These are phyloP conservation scores for Mormyrus proboscirostris DNA, from an alignment of 2,797 vertebrate genomes.

Conservation along the genomic window DNA sequence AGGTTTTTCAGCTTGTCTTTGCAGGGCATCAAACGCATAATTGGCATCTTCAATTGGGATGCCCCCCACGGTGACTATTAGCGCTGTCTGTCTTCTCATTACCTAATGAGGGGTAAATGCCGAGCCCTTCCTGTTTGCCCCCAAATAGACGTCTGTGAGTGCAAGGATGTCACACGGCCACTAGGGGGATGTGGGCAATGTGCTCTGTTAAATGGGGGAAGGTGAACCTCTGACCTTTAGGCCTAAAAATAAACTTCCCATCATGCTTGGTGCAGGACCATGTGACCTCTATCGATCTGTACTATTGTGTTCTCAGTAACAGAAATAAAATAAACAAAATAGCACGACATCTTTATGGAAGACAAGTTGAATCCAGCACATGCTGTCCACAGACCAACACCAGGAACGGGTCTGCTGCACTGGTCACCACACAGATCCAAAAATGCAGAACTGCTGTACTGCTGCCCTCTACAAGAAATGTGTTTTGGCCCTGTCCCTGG, in stretches of 20 bases:
- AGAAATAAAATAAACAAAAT: neutral
- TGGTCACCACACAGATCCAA: constrained; percentile 44
- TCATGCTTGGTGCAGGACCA: neutral
- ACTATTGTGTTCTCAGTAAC: neutral
- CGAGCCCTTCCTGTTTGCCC: constrained; percentile 13
- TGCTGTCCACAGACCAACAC: constrained; percentile 36
- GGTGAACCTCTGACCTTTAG: neutral
- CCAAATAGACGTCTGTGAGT: constrained; percentile 13
- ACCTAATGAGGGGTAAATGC: constrained; percentile 20
- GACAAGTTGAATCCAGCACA: constrained; percentile 34
- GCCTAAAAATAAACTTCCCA: neutral
- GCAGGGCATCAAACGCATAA: neutral
- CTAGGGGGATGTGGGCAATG: neutral
- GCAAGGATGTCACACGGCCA: neutral
- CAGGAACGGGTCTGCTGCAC: constrained; percentile 47
- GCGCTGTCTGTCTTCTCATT: constrained; percentile 13
- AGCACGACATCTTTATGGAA: constrained; percentile 48
- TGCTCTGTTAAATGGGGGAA: neutral
- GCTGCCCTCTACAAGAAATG: neutral
- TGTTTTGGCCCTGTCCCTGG: constrained; percentile 38
- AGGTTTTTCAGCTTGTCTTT: constrained; percentile 12
- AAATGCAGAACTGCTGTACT: constrained; percentile 48
- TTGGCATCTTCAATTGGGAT: constrained; percentile 12
- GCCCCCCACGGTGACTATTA: constrained; percentile 5
- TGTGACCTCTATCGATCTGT: neutral